Evolutionary conservation across 2,113 vertebrate species (phyloP), one percentile per base, ranked within the genome.

Genomic region (Pachycephala philippinensis): DNA sequence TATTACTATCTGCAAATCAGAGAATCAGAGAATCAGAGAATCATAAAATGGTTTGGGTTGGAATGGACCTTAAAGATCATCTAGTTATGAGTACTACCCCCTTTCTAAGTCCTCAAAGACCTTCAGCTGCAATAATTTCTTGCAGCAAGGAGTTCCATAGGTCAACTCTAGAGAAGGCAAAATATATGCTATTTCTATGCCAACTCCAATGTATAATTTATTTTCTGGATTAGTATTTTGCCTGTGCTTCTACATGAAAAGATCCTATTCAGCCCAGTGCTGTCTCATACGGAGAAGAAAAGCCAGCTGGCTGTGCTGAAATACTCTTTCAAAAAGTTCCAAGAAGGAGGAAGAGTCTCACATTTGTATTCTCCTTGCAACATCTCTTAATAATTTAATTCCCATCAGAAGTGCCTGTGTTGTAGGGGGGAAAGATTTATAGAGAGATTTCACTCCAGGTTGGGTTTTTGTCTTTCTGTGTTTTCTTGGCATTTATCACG

Each of bases 401-500:
- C 97, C 98, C 98, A 98, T 98, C 98, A 98, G 98, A 98, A 97
- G 96, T 96, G 97, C 95, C 91, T 85, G 92, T 93, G 95, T 96
- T 95, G 84, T 80, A 71, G 96, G 90, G 96, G 93, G 96, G 54
- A 54, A 98, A 98, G 98, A 98, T 98, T 98, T 98, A 98, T 98
- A 98, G 98, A 98, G 98, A 98, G 97, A 98, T 98, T 98, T 98
- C 98, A 98, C 98, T 98, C 97, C 98, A 98, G 98, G 98, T 98
- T 98, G 97, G 97, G 97, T 98, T 98, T 98, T 98, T 98, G 98
- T 98, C 98, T 98, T 98, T 97, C 98, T 98, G 95, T 98, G 98
- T 98, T 98, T 98, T 98, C 98, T 98, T 98, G 98, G 98, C 98
- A 98, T 98, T 98, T 98, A 98, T 98, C 98, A 98, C 98, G 98